A percentile compares a stretch with the other conserved stretches of the same genome.
These are phyloP conservation scores for Tympanoctomys barrerae DNA, from an alignment of 2,797 vertebrate species.

Conservation along the genomic window DNA sequence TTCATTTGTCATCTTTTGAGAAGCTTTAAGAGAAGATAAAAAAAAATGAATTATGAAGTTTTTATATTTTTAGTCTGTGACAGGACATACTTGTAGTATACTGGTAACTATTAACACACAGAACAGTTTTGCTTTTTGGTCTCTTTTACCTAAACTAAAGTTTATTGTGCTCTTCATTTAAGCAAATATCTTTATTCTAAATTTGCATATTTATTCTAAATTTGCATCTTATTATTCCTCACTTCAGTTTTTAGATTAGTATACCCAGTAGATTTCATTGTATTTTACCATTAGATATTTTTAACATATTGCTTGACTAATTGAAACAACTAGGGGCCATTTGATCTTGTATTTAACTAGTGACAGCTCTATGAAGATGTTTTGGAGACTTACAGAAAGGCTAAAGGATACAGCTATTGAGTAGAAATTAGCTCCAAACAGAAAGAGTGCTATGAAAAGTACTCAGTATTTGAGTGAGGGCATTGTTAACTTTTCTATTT, in stretches of 20 bases:
- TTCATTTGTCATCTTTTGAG: constrained; percentile 52
- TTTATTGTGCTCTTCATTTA: constrained; percentile 47
- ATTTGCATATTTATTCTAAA: constrained; percentile 32
- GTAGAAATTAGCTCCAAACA: background rate
- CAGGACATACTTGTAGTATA: constrained; percentile 43
- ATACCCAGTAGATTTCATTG: constrained; percentile 39
- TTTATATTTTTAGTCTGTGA: constrained; percentile 47
- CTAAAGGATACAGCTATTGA: constrained; percentile 1
- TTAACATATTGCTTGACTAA: constrained; percentile 29
- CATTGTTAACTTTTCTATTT: background rate
- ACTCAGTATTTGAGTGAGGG: background rate
- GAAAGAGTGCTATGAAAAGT: background rate
- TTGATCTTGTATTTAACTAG: constrained; percentile 41
- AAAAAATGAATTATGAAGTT: constrained; percentile 10
- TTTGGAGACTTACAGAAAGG: constrained; percentile 31
- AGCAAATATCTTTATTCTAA: constrained; percentile 36
- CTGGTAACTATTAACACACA: background rate
- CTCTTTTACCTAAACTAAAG: constrained; percentile 38
- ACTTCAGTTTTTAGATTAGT: constrained; percentile 47
- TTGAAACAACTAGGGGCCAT: background rate
- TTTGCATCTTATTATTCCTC: constrained; percentile 11
- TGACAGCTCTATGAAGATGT: background rate
- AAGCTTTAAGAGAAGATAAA: constrained; percentile 10
- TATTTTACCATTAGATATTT: constrained; percentile 57
- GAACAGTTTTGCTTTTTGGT: constrained; percentile 63